Evolutionary conservation across 53 echinoderm and acorn worm genomes (phyloP).

Genomic region (Holothuria leucospilota): DNA sequence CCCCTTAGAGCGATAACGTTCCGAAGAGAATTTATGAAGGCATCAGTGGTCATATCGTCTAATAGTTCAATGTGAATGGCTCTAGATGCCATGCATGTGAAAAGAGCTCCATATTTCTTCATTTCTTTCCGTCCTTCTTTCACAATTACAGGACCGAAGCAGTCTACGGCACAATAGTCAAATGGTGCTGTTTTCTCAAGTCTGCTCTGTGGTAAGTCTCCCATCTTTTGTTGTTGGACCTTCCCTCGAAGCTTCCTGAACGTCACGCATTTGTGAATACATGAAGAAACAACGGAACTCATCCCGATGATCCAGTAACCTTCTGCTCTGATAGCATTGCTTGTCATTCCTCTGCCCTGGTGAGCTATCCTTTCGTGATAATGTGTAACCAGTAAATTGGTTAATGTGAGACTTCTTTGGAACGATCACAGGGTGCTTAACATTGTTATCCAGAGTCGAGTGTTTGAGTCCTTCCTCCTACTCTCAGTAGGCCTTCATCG

Average conservation of each 20-base stretch:
- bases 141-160: slow-evolving; percentile 71
- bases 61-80: slow-evolving; percentile 55
- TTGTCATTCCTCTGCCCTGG: slow-evolving; percentile 60
- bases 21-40: slow-evolving; percentile 40
- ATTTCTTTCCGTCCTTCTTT: slow-evolving; percentile 63
- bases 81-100: slow-evolving; percentile 77
- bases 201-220: slow-evolving; percentile 61
- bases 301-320: slow-evolving; percentile 66
- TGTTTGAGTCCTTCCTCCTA: slow-evolving; percentile 45
- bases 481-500: slow-evolving; percentile 39
- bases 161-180: slow-evolving; percentile 68
- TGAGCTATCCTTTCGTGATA: slow-evolving; percentile 48
- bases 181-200: slow-evolving; percentile 64
- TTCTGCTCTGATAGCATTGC: too few species aligned
- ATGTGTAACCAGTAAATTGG: slow-evolving; percentile 52
- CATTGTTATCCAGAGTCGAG: slow-evolving; percentile 20
- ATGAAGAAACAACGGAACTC: slow-evolving; percentile 43
- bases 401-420: slow-evolving; percentile 53
- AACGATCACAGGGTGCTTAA: too few species aligned
- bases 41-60: slow-evolving; percentile 47
- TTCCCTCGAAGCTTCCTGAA: slow-evolving; percentile 51
- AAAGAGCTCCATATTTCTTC: slow-evolving; percentile 67
- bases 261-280: slow-evolving; percentile 62
- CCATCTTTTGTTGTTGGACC: slow-evolving; percentile 65
- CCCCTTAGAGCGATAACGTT: slow-evolving; percentile 37